Conservation (phyloP, 2,113 vertebrate genomes). For the Mobula hypostoma region DNA sequence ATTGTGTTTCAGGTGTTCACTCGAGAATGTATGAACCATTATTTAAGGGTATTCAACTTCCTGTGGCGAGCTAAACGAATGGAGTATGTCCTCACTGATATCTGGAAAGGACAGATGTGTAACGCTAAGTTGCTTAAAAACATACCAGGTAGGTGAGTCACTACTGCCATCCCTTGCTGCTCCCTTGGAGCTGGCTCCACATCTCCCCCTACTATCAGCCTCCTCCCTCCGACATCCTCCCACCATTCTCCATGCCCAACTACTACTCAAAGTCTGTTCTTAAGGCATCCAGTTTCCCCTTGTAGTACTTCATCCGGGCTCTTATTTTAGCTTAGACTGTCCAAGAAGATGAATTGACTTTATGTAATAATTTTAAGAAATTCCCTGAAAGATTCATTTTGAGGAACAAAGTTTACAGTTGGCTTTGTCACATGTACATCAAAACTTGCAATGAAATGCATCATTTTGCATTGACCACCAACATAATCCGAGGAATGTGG, state of each 20-base stretch:
- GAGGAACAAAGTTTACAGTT: background rate
- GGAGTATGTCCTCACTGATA: constrained; percentile 97
- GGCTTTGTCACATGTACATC: too few relatives aligned
- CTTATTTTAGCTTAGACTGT: background rate
- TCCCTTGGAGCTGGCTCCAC: background rate
- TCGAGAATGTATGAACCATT: constrained; percentile 95
- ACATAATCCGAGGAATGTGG: too few relatives aligned
- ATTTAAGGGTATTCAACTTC: constrained; percentile 93
- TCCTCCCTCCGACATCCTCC: background rate
- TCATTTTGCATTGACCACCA: too few relatives aligned
- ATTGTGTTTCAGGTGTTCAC: constrained; percentile 76
- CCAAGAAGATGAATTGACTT: background rate
- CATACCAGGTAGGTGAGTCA: constrained; percentile 71
- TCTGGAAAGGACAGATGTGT: constrained; percentile 98
- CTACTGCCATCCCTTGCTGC: too few relatives aligned
- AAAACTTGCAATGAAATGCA: too few relatives aligned
- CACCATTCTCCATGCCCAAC: too few relatives aligned
- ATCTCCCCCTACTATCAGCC: background rate
- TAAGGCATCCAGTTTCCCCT: background rate
- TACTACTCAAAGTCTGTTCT: background rate
- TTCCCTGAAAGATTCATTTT: background rate
- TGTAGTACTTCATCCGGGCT: too few relatives aligned
- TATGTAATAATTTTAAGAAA: background rate
- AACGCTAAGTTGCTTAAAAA: constrained; percentile 85
- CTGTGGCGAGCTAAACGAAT: constrained; percentile 94